Percentiles rank a stretch among this genome's conserved stretches.
phyloP scores from a whole-genome alignment of 2,113 vertebrate genomes.

The Ameiurus melas region DNA sequence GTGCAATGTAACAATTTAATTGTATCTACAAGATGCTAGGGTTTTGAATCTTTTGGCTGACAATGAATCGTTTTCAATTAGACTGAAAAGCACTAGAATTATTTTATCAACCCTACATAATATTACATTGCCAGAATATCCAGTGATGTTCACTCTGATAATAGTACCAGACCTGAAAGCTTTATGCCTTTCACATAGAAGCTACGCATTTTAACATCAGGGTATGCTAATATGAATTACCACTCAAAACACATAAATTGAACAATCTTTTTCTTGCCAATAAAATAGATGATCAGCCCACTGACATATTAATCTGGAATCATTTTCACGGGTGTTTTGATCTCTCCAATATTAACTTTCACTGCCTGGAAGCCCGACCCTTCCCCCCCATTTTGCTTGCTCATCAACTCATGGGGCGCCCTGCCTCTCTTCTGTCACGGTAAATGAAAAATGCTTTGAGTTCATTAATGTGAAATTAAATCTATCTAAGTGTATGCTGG shows the following conservation, averaged over 20 bases:
- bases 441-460: background rate
- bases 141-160: background rate
- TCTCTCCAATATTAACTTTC: background rate
- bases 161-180: background rate
- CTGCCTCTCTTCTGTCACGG: background rate
- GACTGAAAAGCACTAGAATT: background rate
- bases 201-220: background rate
- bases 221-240: background rate
- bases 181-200: background rate
- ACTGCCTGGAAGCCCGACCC: background rate
- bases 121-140: background rate
- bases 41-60: background rate
- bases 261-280: background rate
- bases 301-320: background rate
- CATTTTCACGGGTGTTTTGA: background rate
- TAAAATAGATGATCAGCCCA: background rate
- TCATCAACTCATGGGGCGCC: background rate
- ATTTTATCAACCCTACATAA: background rate
- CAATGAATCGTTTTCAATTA: background rate
- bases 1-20: background rate
- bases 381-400: background rate
- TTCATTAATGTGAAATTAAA: background rate
- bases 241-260: background rate
- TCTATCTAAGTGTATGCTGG: too few relatives aligned
- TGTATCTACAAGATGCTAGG: background rate